phyloP scores from a whole-genome alignment of 2,797 vertebrate species.

The Gadopsis marmoratus region DNA sequence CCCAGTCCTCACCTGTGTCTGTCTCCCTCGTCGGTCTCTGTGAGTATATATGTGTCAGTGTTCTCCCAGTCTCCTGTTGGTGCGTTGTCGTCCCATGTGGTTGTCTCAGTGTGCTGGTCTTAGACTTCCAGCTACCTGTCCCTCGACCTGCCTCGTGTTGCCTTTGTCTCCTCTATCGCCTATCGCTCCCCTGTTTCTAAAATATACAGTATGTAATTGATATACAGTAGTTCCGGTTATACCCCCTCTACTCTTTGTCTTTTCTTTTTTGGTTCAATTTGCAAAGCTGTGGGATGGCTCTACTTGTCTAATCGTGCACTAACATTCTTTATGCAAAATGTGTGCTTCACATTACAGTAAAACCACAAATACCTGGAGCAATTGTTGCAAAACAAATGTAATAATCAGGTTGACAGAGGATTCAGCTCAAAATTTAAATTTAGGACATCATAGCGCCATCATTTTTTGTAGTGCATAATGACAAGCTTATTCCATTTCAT shows the following conservation, averaged over 20 bases:
- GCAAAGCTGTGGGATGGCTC: background rate
- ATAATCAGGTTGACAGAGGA: background rate
- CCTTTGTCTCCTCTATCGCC: no score
- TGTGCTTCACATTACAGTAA: background rate
- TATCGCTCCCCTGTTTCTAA: background rate
- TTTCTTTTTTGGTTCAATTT: conserved; percentile 1
- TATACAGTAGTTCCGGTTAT: background rate
- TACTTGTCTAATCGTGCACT: background rate
- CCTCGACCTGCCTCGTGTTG: no score
- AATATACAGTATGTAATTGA: fast-evolving
- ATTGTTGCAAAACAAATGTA: background rate
- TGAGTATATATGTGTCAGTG: no score
- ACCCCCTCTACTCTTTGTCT: background rate
- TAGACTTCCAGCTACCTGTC: no score
- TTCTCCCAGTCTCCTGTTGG: no score
- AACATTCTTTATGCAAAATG: background rate
- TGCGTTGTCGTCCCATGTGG: no score
- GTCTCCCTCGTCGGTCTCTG: no score
- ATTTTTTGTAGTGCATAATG: background rate
- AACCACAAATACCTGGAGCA: background rate
- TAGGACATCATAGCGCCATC: background rate
- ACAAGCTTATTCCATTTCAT: background rate
- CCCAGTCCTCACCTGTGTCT: no score
- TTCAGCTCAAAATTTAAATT: background rate
- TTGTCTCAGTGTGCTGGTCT: no score